Percentiles rank a stretch among this genome's conserved stretches.
phyloP scores from a whole-genome alignment of 1,140 invertebrate genomes.

The Aphis craccivora region DNA sequence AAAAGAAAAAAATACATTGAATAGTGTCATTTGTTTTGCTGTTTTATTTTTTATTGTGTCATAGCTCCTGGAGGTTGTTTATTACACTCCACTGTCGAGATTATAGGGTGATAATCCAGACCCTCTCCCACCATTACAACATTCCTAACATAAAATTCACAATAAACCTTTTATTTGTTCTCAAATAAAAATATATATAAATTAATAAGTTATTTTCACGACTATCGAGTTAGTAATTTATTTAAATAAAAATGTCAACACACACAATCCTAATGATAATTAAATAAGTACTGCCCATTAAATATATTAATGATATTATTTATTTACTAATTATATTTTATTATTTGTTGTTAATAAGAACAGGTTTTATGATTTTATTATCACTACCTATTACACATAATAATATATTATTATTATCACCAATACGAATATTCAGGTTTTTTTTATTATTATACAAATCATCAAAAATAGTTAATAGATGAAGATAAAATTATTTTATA shows the following conservation, averaged over 20 bases:
- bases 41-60: slow-evolving; percentile 2
- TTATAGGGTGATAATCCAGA: background rate
- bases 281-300: background rate
- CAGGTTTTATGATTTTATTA: background rate
- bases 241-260: background rate
- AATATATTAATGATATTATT: background rate
- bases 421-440: background rate
- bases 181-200: background rate
- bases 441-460: background rate
- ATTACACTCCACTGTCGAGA: background rate
- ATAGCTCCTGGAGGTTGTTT: background rate
- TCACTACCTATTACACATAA: background rate
- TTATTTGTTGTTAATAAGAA: background rate
- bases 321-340: background rate
- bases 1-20: background rate
- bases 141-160: background rate
- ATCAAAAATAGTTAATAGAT: background rate
- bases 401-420: background rate
- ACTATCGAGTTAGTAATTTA: background rate
- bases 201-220: background rate
- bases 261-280: background rate
- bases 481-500: background rate
- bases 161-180: background rate
- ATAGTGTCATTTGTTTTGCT: background rate
- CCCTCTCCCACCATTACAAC: background rate